A percentile compares a stretch with the other conserved stretches of the same genome.
These are phyloP conservation scores for Drosophila triauraria DNA, from an alignment of 1,140 invertebrate genomes.

Conservation along the genomic window DNA sequence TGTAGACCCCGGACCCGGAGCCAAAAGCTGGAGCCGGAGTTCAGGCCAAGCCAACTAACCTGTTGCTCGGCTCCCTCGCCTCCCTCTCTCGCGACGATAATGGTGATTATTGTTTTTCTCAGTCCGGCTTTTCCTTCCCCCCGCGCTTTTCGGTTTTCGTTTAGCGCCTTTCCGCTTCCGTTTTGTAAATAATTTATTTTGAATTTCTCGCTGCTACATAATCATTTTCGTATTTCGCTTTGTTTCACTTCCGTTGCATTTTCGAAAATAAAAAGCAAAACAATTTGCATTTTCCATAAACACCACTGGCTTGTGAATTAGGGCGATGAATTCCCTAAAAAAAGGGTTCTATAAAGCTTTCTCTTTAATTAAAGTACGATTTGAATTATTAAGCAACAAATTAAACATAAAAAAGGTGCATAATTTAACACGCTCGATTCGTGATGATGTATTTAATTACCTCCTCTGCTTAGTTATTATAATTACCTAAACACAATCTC, in stretches of 20 bases:
- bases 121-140: constrained; percentile 19
- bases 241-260: constrained; percentile 55
- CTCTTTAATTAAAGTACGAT: neutral
- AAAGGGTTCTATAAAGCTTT: constrained; percentile 42
- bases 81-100: constrained; percentile 3
- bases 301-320: constrained; percentile 8
- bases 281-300: constrained; percentile 36
- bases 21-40: constrained; percentile 33
- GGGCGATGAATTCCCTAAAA: no score
- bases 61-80: constrained; percentile 25
- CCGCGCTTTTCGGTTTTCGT: constrained; percentile 12
- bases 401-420: neutral
- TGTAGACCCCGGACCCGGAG: constrained; percentile 17
- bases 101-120: constrained; percentile 26
- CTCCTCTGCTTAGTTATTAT: neutral
- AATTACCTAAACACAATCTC: constrained; percentile 7
- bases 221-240: constrained; percentile 41
- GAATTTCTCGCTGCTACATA: constrained; percentile 30
- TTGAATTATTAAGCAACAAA: neutral
- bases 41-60: constrained; percentile 56
- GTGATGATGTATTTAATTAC: constrained; percentile 6
- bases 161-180: constrained; percentile 59
- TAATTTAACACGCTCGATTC: neutral
- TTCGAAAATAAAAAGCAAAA: neutral
- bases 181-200: constrained; percentile 53